Evolutionary conservation across 2,113 vertebrate species (phyloP).

Genomic region (Labeo catla): DNA sequence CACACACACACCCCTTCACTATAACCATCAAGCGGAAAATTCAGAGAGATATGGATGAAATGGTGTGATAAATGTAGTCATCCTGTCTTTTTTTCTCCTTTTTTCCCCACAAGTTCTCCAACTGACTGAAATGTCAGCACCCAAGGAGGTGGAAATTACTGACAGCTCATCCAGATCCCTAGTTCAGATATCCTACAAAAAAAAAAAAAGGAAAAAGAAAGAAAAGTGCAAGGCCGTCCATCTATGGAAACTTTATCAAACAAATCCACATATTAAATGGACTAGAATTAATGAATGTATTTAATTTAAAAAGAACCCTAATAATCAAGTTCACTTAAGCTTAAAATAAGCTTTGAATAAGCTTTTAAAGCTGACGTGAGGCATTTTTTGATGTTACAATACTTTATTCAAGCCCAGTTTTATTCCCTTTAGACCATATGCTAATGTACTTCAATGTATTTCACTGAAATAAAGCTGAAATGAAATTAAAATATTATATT

Average conservation of each 20-base stretch:
- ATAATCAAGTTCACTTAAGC: slow-evolving; percentile 34
- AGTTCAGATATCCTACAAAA: slow-evolving; percentile 6
- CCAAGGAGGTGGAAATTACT: slow-evolving; percentile 50
- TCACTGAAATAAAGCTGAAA: too few species aligned
- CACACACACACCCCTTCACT: slow-evolving; percentile 13
- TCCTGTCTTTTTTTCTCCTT: slow-evolving; percentile 19
- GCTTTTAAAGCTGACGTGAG: not conserved
- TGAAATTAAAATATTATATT: too few species aligned
- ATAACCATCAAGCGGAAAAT: slow-evolving; percentile 38
- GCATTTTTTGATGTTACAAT: not conserved
- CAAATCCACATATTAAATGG: slow-evolving; percentile 20
- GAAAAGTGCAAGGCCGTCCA: not conserved
- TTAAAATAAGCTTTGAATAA: slow-evolving; percentile 24
- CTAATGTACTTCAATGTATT: too few species aligned
- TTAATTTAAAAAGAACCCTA: slow-evolving; percentile 29
- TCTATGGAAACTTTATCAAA: slow-evolving; percentile 29
- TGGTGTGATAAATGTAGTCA: slow-evolving; percentile 52
- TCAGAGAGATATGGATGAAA: slow-evolving; percentile 47
- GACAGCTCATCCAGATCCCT: slow-evolving; percentile 21
- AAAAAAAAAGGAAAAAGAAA: not conserved
- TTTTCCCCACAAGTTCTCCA: slow-evolving; percentile 1
- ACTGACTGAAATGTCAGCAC: slow-evolving; percentile 48
- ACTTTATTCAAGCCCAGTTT: not conserved
- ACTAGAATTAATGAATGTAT: slow-evolving; percentile 4
- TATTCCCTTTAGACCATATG: not conserved